These are phyloP conservation scores for Poecilia gillii DNA, from an alignment of 2,797 vertebrate genomes.

Conservation along the genomic window DNA sequence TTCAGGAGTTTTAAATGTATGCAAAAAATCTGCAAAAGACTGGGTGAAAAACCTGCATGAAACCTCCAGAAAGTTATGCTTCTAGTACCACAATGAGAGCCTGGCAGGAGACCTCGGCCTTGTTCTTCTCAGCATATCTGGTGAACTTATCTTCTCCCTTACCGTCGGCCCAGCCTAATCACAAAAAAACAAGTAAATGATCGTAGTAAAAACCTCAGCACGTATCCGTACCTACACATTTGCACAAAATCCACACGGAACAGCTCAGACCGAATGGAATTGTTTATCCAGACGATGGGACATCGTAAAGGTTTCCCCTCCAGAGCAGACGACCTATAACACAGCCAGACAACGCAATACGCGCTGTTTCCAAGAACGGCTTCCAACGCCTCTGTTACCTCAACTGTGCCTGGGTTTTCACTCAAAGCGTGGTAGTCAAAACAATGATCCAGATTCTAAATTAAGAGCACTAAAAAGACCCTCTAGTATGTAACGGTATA, in stretches of 20 bases:
- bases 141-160: constrained; percentile 37
- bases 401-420: constrained; percentile 69
- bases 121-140: constrained; percentile 40
- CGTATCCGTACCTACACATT: constrained; percentile 13
- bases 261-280: constrained; percentile 66
- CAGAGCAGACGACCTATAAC: constrained; percentile 60
- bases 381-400: constrained; percentile 66
- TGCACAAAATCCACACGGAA: constrained; percentile 30
- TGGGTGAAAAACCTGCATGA: constrained; percentile 45
- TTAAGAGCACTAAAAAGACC: constrained; percentile 30
- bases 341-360: constrained; percentile 76
- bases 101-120: constrained; percentile 53
- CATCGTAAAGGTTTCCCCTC: constrained; percentile 53
- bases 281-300: constrained; percentile 71
- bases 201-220: constrained; percentile 32
- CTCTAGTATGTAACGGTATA: constrained; percentile 17
- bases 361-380: constrained; percentile 66
- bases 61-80: constrained; percentile 57
- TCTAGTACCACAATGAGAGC: constrained; percentile 37
- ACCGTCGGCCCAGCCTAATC: constrained; percentile 23
- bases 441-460: constrained; percentile 39
- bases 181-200: constrained; percentile 44
- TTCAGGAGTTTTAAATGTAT: constrained; percentile 12
- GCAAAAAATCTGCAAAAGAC: constrained; percentile 36
- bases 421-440: constrained; percentile 59